Conservation (phyloP, 30 jellyfish, hydroid and myxozoan species). For the Aurelia coerulea region DNA sequence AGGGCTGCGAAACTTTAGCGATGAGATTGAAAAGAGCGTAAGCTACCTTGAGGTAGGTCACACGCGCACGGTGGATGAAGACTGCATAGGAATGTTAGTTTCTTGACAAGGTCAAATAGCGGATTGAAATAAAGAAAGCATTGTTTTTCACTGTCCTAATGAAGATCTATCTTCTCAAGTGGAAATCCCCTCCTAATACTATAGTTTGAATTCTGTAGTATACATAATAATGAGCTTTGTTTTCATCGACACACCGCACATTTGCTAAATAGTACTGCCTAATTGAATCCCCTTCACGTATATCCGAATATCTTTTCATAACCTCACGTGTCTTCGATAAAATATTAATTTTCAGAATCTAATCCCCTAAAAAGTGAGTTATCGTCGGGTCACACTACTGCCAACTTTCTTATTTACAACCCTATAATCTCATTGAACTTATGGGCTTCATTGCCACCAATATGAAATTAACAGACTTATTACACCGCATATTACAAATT, state of each 20-base stretch:
- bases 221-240: no score
- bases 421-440: slow-evolving; percentile 58
- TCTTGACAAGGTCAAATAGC: no score
- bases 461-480: slow-evolving; percentile 51
- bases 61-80: no score
- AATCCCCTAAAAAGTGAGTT: slow-evolving; percentile 66
- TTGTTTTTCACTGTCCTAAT: no score
- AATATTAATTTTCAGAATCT: slow-evolving; percentile 46
- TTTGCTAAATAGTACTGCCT: slow-evolving; percentile 17
- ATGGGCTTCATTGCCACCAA: slow-evolving; percentile 63
- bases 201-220: no score
- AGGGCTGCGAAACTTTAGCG: no score
- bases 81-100: no score
- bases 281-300: slow-evolving; percentile 54
- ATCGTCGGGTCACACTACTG: slow-evolving; percentile 68
- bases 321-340: slow-evolving; percentile 73
- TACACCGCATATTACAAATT: slow-evolving; percentile 54
- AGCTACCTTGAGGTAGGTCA: no score
- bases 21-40: no score
- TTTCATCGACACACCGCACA: slow-evolving; percentile 18
- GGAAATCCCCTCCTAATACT: no score
- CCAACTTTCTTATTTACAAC: slow-evolving; percentile 31
- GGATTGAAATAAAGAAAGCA: no score
- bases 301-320: slow-evolving; percentile 60
- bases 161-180: no score